Percentiles rank a stretch among this genome's conserved stretches.
These are phyloP conservation scores for Tipula vernalis DNA, from an alignment of 2,888 invertebrate genomes.

Conservation along the genomic window DNA sequence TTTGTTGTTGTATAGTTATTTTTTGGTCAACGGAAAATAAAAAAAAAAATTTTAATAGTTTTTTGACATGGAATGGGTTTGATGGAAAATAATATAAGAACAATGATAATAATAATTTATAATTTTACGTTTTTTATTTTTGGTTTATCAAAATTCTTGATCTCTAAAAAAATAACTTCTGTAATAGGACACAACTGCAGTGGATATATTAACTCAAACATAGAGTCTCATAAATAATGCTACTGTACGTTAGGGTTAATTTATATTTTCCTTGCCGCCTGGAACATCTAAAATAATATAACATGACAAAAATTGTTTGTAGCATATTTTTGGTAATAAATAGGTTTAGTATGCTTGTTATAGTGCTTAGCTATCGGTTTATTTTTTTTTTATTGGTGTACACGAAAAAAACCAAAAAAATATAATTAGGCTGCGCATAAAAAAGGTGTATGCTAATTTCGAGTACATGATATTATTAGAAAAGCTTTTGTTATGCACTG, in stretches of 20 bases:
- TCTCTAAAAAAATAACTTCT: neutral
- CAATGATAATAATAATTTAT: constrained; percentile 4
- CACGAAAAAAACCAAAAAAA: neutral
- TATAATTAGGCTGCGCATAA: neutral
- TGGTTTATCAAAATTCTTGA: neutral
- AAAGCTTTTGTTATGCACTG: neutral
- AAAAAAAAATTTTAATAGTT: neutral
- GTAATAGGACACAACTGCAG: constrained; percentile 4
- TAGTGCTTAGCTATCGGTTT: neutral
- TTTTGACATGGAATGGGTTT: neutral
- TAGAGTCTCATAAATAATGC: neutral
- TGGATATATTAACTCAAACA: neutral
- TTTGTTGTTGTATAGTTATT: neutral
- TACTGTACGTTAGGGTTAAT: neutral
- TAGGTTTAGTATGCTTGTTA: neutral
- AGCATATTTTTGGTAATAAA: neutral
- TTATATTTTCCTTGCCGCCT: neutral
- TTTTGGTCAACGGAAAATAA: neutral
- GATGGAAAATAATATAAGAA: neutral
- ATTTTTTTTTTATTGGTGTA: neutral
- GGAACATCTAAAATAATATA: neutral
- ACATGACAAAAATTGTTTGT: neutral
- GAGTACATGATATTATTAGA: neutral
- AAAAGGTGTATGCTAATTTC: neutral
- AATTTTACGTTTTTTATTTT: neutral